phyloP scores from a whole-genome alignment of 2,888 invertebrate genomes.

The Apodemia zela region DNA sequence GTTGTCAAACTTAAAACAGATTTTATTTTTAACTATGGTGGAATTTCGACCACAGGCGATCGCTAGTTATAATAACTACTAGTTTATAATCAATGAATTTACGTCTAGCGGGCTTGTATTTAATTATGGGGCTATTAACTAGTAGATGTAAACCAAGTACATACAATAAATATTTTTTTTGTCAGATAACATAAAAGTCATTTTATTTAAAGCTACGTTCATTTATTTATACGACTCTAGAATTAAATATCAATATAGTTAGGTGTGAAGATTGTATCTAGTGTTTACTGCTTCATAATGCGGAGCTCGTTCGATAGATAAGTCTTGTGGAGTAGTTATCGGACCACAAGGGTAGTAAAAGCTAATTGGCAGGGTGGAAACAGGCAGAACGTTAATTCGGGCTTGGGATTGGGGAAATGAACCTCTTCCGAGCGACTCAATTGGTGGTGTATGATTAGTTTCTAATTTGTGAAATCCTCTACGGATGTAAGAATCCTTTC shows the following conservation, averaged over 20 bases:
- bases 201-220: neutral
- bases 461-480: conserved; percentile 57
- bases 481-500: neutral
- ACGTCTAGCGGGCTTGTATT: too few species aligned
- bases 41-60: too few species aligned
- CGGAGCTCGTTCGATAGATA: conserved; percentile 61
- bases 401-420: conserved; percentile 65
- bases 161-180: too few species aligned
- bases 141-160: too few species aligned
- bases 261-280: conserved; percentile 35
- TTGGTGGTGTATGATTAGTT: conserved; percentile 70
- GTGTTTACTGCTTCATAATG: conserved; percentile 58
- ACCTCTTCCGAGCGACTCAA: conserved; percentile 67
- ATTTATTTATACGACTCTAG: neutral
- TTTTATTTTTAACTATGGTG: too few species aligned
- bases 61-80: too few species aligned
- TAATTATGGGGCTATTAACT: too few species aligned
- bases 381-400: conserved; percentile 50
- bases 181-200: too few species aligned
- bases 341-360: conserved; percentile 72
- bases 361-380: conserved; percentile 72
- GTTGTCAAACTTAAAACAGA: too few species aligned
- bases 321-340: conserved; percentile 60
- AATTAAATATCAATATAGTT: conserved; percentile 15
- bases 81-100: too few species aligned